Evolutionary conservation across 2,113 vertebrate species (phyloP), one percentile per base, ranked within the genome.

Genomic region (Trematomus loennbergii): DNA sequence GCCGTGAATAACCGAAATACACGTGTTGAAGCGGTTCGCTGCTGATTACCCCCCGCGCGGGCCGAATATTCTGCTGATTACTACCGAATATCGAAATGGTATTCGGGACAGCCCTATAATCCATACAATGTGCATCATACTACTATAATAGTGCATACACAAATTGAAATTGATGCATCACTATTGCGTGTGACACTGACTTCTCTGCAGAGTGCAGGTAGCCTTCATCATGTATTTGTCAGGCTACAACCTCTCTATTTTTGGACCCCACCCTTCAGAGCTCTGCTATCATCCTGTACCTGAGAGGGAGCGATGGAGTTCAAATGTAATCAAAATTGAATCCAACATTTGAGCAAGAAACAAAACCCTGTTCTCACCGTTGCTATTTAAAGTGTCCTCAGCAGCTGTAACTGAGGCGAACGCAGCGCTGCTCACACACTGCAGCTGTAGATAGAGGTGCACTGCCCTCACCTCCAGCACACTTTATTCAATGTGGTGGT

Each of bases 181-280:
- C 4, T 3, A 3, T 12, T 13, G 9, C 12, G 36, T 36, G 36
- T 36, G 36, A 36, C 36, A 25, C 25, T 25, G 25, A 25, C 25
- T 2, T 25, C 25, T 25, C 2, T 36, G 36, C 36, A 36, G 36
- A 36, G 36, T 36, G 36, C 36, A 36, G 36, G 36, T 36, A 5
- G 4, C 36, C 36, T 36, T 36, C 36, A 36, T 40, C 36, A 40
- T 40, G 6, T 7, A 7, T 40, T 1, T 40, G 36, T 40, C 36
- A 40, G 36, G 36, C 36, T 7, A 40, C 36, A 40, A 8, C 36
- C 36, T 65, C 29, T 12, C 72, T 89, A 85, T 91, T 89, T 91
- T 90, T 91, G 83, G 88, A 86, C 83, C 61, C 68, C 13, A 2
- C 77, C 49, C 74, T 83, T 81, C 72, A 84, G 67, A 91, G 70